These are phyloP conservation scores for Lepus timidus DNA, from an alignment of 2,113 vertebrate genomes.

Conservation along the genomic window DNA sequence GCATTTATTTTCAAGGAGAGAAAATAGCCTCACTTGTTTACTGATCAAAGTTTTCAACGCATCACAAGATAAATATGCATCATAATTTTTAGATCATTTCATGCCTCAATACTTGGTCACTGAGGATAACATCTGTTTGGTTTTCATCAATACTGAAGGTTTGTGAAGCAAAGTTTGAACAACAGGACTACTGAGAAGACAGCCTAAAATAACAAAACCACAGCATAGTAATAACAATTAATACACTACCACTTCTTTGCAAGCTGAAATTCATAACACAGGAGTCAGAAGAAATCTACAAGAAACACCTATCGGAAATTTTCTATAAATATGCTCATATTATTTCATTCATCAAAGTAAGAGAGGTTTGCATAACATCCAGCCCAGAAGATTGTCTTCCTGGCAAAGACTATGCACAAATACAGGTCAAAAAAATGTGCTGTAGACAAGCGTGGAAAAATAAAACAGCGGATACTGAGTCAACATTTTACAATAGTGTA, in stretches of 20 bases:
- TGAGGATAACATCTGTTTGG: background rate
- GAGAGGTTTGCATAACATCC: background rate
- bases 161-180: background rate
- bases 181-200: background rate
- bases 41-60: background rate
- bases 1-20: constrained; percentile 5
- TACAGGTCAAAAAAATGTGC: background rate
- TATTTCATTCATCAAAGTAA: background rate
- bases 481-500: background rate
- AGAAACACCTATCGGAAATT: background rate
- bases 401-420: constrained; percentile 4
- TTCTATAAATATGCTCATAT: background rate
- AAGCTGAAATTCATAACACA: background rate
- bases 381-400: background rate
- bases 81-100: background rate
- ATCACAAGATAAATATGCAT: background rate
- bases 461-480: background rate
- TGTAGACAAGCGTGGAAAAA: constrained; percentile 1
- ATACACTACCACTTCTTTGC: background rate
- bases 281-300: background rate
- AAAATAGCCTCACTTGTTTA: constrained; percentile 3
- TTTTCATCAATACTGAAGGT: background rate
- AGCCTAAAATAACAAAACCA: background rate
- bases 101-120: background rate
- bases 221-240: background rate